These are phyloP conservation scores for Clanis bilineata DNA, from an alignment of 2,888 invertebrate species.

Conservation along the genomic window DNA sequence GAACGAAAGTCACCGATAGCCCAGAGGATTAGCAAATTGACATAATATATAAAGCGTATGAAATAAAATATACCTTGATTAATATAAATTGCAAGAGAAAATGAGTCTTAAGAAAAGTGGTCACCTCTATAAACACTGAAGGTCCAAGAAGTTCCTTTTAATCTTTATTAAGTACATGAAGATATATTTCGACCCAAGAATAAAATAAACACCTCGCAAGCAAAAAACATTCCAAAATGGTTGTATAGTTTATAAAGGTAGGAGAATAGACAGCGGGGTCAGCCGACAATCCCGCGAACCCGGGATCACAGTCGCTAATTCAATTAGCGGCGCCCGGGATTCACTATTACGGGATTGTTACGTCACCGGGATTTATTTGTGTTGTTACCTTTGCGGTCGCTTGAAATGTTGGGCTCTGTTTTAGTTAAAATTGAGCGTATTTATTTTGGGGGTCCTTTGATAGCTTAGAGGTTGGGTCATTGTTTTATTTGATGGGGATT, in stretches of 20 bases:
- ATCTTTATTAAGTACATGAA: neutral
- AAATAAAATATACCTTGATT: too few relatives aligned
- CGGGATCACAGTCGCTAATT: slow-evolving; percentile 50
- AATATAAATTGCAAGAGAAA: too few relatives aligned
- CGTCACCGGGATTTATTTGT: slow-evolving; percentile 51
- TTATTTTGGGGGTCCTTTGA: slow-evolving; percentile 2
- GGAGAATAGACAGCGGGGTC: slow-evolving; percentile 39
- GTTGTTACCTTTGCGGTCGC: slow-evolving; percentile 28
- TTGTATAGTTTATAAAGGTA: slow-evolving; percentile 29
- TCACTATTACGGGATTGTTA: slow-evolving; percentile 46
- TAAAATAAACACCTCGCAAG: neutral
- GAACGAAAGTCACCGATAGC: too few relatives aligned
- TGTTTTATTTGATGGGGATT: neutral
- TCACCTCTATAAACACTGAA: neutral
- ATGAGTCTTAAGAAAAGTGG: too few relatives aligned
- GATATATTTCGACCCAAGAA: neutral
- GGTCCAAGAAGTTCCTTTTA: neutral
- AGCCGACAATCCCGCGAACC: slow-evolving; percentile 36
- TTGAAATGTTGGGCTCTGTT: slow-evolving; percentile 24
- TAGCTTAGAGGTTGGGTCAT: slow-evolving; percentile 6
- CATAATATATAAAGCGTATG: too few relatives aligned
- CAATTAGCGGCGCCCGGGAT: slow-evolving; percentile 46
- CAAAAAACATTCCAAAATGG: slow-evolving; percentile 14
- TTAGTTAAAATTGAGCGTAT: neutral
- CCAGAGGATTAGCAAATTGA: too few relatives aligned